phyloP scores from a whole-genome alignment of 92 coral and sea anemone species.

The Parazoanthus atlanticus region DNA sequence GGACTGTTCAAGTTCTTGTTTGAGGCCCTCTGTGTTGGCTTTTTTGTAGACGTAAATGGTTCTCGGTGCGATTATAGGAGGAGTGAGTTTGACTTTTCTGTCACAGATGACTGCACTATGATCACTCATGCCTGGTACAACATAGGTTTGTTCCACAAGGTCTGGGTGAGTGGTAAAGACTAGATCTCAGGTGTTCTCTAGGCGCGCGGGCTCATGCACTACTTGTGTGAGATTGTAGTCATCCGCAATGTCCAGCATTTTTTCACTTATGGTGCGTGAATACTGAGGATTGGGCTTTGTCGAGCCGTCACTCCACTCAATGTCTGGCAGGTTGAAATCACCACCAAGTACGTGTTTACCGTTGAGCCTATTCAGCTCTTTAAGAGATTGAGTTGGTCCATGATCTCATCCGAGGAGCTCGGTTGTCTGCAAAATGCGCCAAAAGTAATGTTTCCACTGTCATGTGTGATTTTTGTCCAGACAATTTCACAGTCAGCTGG shows the following conservation, averaged over 20 bases:
- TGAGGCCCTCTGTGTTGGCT: constrained; percentile 14
- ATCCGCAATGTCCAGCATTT: constrained; percentile 24
- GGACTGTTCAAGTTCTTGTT: constrained; percentile 13
- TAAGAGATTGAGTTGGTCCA: constrained; percentile 16
- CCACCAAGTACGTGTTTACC: constrained; percentile 22
- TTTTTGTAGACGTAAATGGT: constrained; percentile 18
- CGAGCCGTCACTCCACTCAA: constrained; percentile 32
- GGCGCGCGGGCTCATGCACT: constrained; percentile 26
- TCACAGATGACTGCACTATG: constrained; percentile 32
- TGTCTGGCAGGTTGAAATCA: constrained; percentile 35
- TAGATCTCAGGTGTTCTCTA: constrained; percentile 23
- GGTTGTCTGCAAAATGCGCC: constrained; percentile 16
- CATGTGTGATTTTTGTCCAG: constrained; percentile 30
- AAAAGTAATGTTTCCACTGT: constrained; percentile 13
- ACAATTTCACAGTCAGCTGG: constrained; percentile 34
- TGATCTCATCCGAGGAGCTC: not conserved
- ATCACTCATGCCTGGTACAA: constrained; percentile 39
- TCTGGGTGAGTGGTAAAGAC: constrained; percentile 21
- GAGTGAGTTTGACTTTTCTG: constrained; percentile 17
- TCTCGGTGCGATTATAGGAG: constrained; percentile 12
- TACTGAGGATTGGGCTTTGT: constrained; percentile 23
- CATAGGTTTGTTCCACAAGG: constrained; percentile 17
- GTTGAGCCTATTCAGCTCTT: not conserved
- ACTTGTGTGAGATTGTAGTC: constrained; percentile 27
- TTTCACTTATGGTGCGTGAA: constrained; percentile 16